These are phyloP conservation scores for Saimiri boliviensis DNA, from an alignment of 2,113 vertebrate genomes.

Conservation along the genomic window DNA sequence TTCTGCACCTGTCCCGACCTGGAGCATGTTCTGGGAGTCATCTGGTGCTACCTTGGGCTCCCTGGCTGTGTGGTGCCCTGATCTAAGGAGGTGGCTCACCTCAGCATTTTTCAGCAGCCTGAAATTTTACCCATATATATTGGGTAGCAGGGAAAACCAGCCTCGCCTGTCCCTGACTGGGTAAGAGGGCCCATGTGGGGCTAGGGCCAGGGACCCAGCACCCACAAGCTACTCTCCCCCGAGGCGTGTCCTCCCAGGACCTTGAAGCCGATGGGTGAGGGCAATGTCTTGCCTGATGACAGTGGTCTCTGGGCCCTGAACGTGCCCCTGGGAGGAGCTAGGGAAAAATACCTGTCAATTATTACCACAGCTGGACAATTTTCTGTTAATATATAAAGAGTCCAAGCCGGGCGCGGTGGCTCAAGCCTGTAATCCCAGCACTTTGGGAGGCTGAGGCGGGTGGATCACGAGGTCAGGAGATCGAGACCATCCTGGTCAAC, in stretches of 20 bases:
- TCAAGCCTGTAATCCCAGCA: too few species aligned
- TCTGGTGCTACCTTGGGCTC: fast-evolving
- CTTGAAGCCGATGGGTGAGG: not conserved
- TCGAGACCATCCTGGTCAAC: too few species aligned
- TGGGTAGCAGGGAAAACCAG: not conserved
- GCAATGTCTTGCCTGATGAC: not conserved
- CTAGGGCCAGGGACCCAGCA: not conserved
- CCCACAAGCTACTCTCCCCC: fast-evolving
- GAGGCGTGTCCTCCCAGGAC: not conserved
- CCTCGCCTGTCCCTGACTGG: not conserved
- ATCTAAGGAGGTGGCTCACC: not conserved
- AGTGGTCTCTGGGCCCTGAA: not conserved
- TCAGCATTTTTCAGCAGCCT: not conserved
- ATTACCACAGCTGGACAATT: fast-evolving
- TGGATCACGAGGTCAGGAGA: too few species aligned
- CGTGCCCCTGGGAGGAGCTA: fast-evolving
- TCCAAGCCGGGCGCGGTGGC: too few species aligned
- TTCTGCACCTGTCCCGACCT: not conserved
- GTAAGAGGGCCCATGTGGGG: not conserved
- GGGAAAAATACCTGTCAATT: fast-evolving
- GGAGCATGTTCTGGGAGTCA: fast-evolving
- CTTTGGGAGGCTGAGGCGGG: too few species aligned
- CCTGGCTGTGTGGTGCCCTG: fast-evolving
- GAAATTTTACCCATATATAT: not conserved
- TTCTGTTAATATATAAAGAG: not conserved